Percentiles rank a stretch among this genome's conserved stretches.
Evolutionary conservation across 2,888 invertebrate species (phyloP).

Genomic region (Drosophila merina): DNA sequence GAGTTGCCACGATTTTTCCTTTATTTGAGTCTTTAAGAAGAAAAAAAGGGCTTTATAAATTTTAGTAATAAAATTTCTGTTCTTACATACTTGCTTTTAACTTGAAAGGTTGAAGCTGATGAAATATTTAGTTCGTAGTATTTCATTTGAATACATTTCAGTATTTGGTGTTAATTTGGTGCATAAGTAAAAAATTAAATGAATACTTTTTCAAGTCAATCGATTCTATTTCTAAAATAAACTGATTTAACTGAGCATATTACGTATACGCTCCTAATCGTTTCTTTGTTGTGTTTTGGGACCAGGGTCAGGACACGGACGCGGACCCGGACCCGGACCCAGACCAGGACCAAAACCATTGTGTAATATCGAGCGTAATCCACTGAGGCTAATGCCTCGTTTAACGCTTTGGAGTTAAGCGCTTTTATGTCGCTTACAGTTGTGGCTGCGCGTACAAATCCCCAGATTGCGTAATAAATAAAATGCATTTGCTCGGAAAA

Average conservation of each 20-base stretch:
- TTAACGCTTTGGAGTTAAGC: conserved; percentile 37
- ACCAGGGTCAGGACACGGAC: not conserved
- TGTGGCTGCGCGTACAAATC: conserved; percentile 41
- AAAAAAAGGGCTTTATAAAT: not conserved
- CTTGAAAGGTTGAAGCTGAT: no score
- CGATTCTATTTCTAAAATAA: no score
- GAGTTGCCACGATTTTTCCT: not conserved
- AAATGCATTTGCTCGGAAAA: conserved; percentile 74
- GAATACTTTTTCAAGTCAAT: not conserved
- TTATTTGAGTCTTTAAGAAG: not conserved
- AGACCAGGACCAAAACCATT: conserved; percentile 3
- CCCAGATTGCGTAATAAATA: conserved; percentile 68
- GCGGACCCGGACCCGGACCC: not conserved
- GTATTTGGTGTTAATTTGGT: not conserved
- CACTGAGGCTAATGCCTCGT: conserved; percentile 36
- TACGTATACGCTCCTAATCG: conserved; percentile 16
- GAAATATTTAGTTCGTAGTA: not conserved
- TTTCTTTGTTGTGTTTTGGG: not conserved
- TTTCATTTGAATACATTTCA: not conserved
- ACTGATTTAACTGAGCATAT: conserved; percentile 13
- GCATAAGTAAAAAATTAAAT: not conserved
- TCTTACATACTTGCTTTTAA: not conserved
- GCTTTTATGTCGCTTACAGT: conserved; percentile 36
- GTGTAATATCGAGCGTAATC: conserved; percentile 20
- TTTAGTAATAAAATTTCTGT: not conserved